These are phyloP conservation scores for Hestina assimilis DNA, from an alignment of 1,140 invertebrate genomes.

Conservation along the genomic window DNA sequence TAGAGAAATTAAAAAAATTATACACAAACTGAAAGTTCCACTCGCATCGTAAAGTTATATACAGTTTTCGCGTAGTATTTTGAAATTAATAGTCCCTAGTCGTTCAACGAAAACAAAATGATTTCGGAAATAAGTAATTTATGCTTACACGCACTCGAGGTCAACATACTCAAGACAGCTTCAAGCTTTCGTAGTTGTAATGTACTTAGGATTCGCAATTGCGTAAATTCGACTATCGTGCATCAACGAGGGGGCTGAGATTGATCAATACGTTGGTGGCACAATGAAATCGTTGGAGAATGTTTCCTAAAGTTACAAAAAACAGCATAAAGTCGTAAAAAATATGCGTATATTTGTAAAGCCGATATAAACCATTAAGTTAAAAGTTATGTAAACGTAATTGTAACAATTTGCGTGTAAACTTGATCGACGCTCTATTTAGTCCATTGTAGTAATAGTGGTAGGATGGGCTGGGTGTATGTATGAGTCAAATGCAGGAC, in stretches of 20 bases:
- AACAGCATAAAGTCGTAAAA: too few relatives aligned
- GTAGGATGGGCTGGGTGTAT: conserved; percentile 53
- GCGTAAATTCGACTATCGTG: conserved; percentile 3
- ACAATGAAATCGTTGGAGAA: background rate
- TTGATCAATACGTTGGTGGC: background rate
- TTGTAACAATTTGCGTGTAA: conserved; percentile 22
- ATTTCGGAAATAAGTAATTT: conserved; percentile 32
- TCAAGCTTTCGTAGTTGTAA: conserved; percentile 7
- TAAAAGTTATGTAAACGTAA: background rate
- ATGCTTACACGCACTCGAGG: conserved; percentile 9
- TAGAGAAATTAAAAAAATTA: too few relatives aligned
- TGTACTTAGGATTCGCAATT: conserved; percentile 5
- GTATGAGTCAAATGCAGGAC: conserved; percentile 71
- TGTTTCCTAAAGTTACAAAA: background rate
- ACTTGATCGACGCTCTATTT: conserved; percentile 48
- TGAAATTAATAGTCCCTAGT: conserved; percentile 11
- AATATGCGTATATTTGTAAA: background rate
- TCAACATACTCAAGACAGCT: background rate
- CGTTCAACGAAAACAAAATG: conserved; percentile 22
- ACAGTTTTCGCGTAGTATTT: background rate
- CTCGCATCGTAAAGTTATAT: background rate
- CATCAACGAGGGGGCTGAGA: background rate
- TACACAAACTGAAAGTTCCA: too few relatives aligned
- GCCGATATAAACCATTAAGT: background rate
- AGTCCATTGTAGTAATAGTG: conserved; percentile 46